Conservation (phyloP, 2,797 vertebrate genomes). For the Tragopan temminckii region DNA sequence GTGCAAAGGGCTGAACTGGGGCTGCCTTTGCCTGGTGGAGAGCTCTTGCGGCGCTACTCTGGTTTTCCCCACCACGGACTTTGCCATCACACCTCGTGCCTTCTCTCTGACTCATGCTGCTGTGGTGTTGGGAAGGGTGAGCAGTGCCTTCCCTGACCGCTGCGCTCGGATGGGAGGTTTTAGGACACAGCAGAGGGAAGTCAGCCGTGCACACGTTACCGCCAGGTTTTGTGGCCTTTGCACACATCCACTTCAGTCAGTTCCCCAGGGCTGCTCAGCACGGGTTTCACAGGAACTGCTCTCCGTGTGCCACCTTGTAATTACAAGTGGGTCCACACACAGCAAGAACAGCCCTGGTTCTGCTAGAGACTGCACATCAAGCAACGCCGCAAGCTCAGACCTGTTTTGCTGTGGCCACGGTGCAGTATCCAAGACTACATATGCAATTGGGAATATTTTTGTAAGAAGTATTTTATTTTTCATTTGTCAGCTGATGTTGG, state of each 20-base stretch:
- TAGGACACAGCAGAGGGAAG: fast-evolving
- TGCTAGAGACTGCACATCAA: not conserved
- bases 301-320: not conserved
- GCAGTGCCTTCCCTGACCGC: fast-evolving
- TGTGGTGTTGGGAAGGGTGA: fast-evolving
- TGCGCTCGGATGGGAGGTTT: fast-evolving
- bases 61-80: not conserved
- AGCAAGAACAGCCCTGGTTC: fast-evolving
- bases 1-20: fast-evolving
- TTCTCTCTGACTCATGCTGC: not conserved
- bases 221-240: fast-evolving
- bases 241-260: fast-evolving
- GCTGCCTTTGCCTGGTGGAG: not conserved
- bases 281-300: not conserved
- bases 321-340: fast-evolving
- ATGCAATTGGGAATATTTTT: not conserved
- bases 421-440: fast-evolving
- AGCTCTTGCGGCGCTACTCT: not conserved
- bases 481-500: not conserved
- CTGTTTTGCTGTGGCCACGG: not conserved
- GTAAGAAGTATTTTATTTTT: not conserved
- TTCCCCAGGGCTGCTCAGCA: fast-evolving
- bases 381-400: fast-evolving
- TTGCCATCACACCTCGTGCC: fast-evolving
- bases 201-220: fast-evolving